Evolutionary conservation across 2,113 vertebrate genomes (phyloP).

Genomic region (Eleginops maclovinus): DNA sequence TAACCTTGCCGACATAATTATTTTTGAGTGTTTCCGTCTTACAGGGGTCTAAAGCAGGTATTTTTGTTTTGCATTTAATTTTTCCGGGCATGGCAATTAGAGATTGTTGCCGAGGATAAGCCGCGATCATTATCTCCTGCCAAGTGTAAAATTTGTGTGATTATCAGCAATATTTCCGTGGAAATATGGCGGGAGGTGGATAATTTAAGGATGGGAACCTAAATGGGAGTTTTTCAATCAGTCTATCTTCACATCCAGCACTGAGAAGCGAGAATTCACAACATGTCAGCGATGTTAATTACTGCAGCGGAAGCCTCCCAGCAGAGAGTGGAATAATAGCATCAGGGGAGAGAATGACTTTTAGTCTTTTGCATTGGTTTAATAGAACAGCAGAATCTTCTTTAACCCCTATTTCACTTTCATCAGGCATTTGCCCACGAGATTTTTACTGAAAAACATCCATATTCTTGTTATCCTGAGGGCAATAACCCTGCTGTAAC

Average conservation of each 20-base stretch:
- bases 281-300: conserved; percentile 76
- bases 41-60: no score
- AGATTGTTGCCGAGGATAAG: conserved; percentile 37
- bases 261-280: conserved; percentile 55
- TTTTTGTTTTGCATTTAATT: no score
- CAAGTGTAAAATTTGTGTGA: conserved; percentile 74
- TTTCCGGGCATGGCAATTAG: conserved; percentile 58
- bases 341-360: conserved; percentile 51
- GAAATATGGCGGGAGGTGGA: conserved; percentile 52
- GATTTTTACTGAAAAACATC: conserved; percentile 49
- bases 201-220: conserved; percentile 68
- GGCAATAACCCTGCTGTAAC: conserved; percentile 39
- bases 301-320: conserved; percentile 57
- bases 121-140: conserved; percentile 66
- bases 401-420: conserved; percentile 67
- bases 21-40: conserved; percentile 30
- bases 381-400: conserved; percentile 48
- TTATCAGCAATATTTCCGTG: conserved; percentile 65
- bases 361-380: conserved; percentile 47
- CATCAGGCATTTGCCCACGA: conserved; percentile 60
- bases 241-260: conserved; percentile 53
- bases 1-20: conserved; percentile 38
- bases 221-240: conserved; percentile 74
- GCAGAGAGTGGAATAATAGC: conserved; percentile 63
- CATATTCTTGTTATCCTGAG: conserved; percentile 56